A percentile compares a stretch with the other conserved stretches of the same genome.
Conservation (phyloP, 2,888 invertebrate genomes). For the Phania funesta region DNA sequence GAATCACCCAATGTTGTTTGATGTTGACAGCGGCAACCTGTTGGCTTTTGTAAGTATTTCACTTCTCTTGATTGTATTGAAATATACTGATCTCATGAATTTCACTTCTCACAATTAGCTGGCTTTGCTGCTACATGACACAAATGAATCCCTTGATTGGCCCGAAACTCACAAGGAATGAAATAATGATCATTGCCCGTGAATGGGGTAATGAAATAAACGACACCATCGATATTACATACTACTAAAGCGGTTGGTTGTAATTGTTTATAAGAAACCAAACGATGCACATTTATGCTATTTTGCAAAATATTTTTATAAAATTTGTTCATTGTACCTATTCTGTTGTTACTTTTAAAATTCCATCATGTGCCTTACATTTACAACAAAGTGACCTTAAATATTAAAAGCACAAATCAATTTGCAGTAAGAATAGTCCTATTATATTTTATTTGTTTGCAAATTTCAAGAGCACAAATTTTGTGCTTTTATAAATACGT, state of each 20-base stretch:
- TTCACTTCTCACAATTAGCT: slow-evolving; percentile 69
- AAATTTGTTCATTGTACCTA: slow-evolving; percentile 23
- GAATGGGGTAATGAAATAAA: slow-evolving; percentile 77
- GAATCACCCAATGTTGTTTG: slow-evolving; percentile 78
- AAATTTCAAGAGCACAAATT: neutral
- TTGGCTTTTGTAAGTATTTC: slow-evolving; percentile 78
- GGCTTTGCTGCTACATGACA: slow-evolving; percentile 79
- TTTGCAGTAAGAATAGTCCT: slow-evolving; percentile 32
- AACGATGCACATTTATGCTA: slow-evolving; percentile 1
- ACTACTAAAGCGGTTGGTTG: slow-evolving; percentile 46
- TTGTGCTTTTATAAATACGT: neutral
- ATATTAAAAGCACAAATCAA: slow-evolving; percentile 50
- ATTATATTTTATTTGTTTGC: slow-evolving; percentile 27
- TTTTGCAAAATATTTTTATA: slow-evolving; percentile 2
- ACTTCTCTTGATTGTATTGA: neutral
- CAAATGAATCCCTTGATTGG: slow-evolving; percentile 78
- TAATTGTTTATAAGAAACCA: neutral
- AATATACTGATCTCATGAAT: neutral
- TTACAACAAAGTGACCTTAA: slow-evolving; percentile 59
- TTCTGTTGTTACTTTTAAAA: slow-evolving; percentile 43
- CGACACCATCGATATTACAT: slow-evolving; percentile 72
- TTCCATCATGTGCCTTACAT: slow-evolving; percentile 66
- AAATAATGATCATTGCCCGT: slow-evolving; percentile 77
- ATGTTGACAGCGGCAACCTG: slow-evolving; percentile 78
- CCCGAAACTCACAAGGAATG: slow-evolving; percentile 76